These are phyloP conservation scores for Temnothorax longispinosus DNA, from an alignment of 1,140 invertebrate species.

Conservation along the genomic window DNA sequence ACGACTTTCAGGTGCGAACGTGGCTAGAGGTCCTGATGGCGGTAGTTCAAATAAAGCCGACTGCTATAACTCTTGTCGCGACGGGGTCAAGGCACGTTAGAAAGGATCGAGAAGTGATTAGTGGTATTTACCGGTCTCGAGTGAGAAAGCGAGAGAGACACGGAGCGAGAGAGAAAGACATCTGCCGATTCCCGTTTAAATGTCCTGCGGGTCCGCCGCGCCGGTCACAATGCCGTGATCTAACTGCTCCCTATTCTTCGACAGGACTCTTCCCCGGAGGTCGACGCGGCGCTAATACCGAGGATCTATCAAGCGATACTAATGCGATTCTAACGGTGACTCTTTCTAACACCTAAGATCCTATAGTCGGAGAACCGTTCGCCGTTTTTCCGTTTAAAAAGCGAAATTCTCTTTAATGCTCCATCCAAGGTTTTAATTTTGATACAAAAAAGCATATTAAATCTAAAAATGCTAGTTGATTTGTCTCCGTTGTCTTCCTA, in stretches of 20 bases:
- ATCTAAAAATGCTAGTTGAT: conserved; percentile 32
- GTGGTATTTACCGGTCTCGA: conserved; percentile 74
- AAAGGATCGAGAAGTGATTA: conserved; percentile 80
- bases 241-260: conserved; percentile 76
- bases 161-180: background rate
- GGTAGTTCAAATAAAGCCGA: conserved; percentile 73
- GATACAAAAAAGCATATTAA: conserved; percentile 25
- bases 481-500: background rate
- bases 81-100: conserved; percentile 72
- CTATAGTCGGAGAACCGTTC: conserved; percentile 17
- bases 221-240: conserved; percentile 68
- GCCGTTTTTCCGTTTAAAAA: conserved; percentile 38
- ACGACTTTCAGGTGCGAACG: conserved; percentile 36
- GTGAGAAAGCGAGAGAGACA: conserved; percentile 39
- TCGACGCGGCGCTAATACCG: conserved; percentile 52
- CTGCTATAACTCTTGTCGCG: conserved; percentile 73
- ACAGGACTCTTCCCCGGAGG: conserved; percentile 53
- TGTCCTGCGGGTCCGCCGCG: conserved; percentile 59
- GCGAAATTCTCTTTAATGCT: conserved; percentile 48
- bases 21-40: conserved; percentile 36
- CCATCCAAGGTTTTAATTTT: background rate
- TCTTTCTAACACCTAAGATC: conserved; percentile 21
- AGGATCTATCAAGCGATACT: conserved; percentile 69
- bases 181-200: conserved; percentile 69
- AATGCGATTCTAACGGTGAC: conserved; percentile 74